phyloP scores from a whole-genome alignment of 2,888 invertebrate species.

The Apamea monoglypha region DNA sequence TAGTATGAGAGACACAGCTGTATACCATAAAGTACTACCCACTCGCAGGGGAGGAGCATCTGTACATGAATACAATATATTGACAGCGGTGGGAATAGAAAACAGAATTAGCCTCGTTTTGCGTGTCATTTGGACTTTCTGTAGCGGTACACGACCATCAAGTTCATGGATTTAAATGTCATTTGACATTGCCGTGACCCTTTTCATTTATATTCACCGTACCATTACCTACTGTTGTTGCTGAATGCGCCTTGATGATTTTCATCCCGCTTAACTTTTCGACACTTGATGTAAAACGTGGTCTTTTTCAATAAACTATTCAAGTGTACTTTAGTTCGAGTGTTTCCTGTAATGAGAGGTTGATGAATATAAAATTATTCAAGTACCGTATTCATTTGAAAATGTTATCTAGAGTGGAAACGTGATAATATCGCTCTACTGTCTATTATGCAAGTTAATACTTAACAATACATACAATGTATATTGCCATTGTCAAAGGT shows the following conservation, averaged over 20 bases:
- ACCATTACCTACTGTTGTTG: conserved; percentile 41
- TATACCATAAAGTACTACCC: conserved; percentile 18
- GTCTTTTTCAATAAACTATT: conserved; percentile 38
- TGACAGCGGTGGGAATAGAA: conserved; percentile 63
- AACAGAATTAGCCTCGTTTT: conserved; percentile 66
- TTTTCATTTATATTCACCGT: conserved; percentile 58
- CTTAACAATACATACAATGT: conserved; percentile 61
- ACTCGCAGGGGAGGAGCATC: conserved; percentile 18
- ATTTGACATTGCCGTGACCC: conserved; percentile 60
- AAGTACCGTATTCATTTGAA: conserved; percentile 56
- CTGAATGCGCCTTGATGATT: conserved; percentile 27
- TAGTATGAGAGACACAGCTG: conserved; percentile 16
- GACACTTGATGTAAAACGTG: conserved; percentile 17
- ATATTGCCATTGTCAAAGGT: conserved; percentile 66
- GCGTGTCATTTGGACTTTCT: conserved; percentile 64
- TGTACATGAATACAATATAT: conserved; percentile 56
- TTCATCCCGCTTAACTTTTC: conserved; percentile 35
- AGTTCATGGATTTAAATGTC: conserved; percentile 67
- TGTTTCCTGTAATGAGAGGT: conserved; percentile 55
- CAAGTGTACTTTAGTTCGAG: conserved; percentile 44
- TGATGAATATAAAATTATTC: conserved; percentile 62
- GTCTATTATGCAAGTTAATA: conserved; percentile 63
- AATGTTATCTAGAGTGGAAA: conserved; percentile 62
- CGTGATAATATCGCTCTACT: conserved; percentile 63
- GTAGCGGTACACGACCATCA: conserved; percentile 66